Evolutionary conservation across 2,797 vertebrate species (phyloP).

Genomic region (Alca torda): DNA sequence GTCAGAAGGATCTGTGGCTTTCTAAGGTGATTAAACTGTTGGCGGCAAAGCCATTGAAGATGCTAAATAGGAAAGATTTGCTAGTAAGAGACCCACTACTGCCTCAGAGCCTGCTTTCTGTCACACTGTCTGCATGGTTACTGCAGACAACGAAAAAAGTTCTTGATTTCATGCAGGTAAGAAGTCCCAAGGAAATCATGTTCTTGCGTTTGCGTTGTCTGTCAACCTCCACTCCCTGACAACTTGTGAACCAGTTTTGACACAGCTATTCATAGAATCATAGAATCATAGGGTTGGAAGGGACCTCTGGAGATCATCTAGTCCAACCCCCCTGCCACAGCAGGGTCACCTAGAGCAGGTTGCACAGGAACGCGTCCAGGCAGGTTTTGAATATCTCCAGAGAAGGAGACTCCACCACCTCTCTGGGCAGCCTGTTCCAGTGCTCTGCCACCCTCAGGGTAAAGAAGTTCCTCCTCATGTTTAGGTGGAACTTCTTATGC

Average conservation of each 20-base stretch:
- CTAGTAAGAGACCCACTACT: background rate
- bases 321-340: too few relatives aligned
- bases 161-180: background rate
- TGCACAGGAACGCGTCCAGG: too few relatives aligned
- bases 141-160: background rate
- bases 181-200: background rate
- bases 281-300: too few relatives aligned
- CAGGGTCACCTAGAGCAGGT: too few relatives aligned
- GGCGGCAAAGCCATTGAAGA: constrained; percentile 21
- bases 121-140: background rate
- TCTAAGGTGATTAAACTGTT: constrained; percentile 51
- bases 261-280: background rate
- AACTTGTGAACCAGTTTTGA: background rate
- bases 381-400: too few relatives aligned
- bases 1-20: constrained; percentile 26
- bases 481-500: too few relatives aligned
- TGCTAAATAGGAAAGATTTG: constrained; percentile 36
- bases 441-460: too few relatives aligned
- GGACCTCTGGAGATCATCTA: too few relatives aligned
- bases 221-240: background rate
- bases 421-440: too few relatives aligned
- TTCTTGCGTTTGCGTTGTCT: background rate
- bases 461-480: too few relatives aligned
- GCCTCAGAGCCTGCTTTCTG: constrained; percentile 16
- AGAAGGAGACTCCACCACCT: too few relatives aligned